Evolutionary conservation across 2,797 vertebrate species (phyloP), one percentile per base, ranked within the genome.

Genomic region (Gymnoscopelus braueri): DNA sequence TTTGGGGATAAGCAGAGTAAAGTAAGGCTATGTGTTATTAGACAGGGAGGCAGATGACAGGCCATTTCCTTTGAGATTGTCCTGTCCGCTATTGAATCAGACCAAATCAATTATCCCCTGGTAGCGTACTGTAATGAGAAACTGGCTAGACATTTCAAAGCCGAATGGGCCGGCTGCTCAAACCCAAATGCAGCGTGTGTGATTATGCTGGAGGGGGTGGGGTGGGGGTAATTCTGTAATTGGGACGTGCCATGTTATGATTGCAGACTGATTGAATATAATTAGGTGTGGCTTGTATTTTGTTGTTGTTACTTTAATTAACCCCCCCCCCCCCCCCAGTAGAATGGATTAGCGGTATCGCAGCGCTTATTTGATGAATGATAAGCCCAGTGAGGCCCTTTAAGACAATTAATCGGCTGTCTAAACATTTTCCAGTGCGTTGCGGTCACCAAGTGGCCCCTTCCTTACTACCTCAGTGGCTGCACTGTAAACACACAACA

Each of bases 251-350:
- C 80, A 81, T 84, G 78, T 81, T 82, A 66, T 89, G 87, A 91
- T 84, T 84, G 83, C 80, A 63, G 68, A 77, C 84, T 91, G 88
- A 91, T 90, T 87, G 84, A 87, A 81, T 83, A 81, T 90, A 87
- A 92, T 91, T 87, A 86, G 82, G 76, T 19, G 6, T 54, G 77
- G 84, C 81, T 84, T 85, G 85, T 72, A 80, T 83, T 88, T 88
- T 87, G 78, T 90, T 90, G 80, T 80, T 66, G 82, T 78, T 86
- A 72, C 80, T 84, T 90, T 89, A 87, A 91, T 89, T 88, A 91
- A 79, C 81, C 72, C 13, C 53, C 60, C 80, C 84, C 79, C 83
- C 68, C 79, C 65, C 47, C 72, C 81, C 9, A 63, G 73, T 71
- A 10, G 62, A 65, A 69, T 57, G 65, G 79, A 87, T 87, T 78